phyloP scores from a whole-genome alignment of 2,797 vertebrate genomes.

The Chelmon rostratus region DNA sequence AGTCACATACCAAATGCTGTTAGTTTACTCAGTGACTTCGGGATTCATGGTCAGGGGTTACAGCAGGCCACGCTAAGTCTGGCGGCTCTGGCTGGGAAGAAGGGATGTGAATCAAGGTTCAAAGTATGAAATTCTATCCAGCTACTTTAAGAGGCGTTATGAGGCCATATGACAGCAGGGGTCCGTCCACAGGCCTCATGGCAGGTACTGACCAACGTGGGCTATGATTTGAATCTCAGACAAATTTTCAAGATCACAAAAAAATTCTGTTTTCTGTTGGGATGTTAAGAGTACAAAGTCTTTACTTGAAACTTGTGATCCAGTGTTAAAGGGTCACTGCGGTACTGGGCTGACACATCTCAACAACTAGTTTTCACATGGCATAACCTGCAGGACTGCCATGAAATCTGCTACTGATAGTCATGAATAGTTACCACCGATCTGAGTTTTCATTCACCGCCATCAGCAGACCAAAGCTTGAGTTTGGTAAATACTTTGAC shows the following conservation, averaged over 20 bases:
- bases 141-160: conserved; percentile 33
- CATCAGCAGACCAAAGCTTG: no score
- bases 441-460: no score
- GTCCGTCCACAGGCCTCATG: conserved; percentile 3
- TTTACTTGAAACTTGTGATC: not conserved
- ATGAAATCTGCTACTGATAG: no score
- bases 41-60: conserved; percentile 51
- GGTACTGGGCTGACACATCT: not conserved
- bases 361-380: not conserved
- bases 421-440: no score
- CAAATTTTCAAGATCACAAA: conserved; percentile 14
- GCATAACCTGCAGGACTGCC: not conserved
- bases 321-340: not conserved
- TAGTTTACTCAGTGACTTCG: conserved; percentile 47
- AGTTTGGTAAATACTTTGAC: not conserved
- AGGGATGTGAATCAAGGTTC: conserved; percentile 32
- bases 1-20: conserved; percentile 43
- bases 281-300: not conserved
- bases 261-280: not conserved
- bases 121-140: conserved; percentile 35
- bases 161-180: conserved; percentile 11
- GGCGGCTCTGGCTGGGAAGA: conserved; percentile 11
- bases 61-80: conserved; percentile 10
- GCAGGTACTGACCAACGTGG: conserved; percentile 15
- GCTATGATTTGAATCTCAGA: conserved; percentile 3